These are phyloP conservation scores for Epinephelus cyanopodus DNA, from an alignment of 2,113 vertebrate genomes.

Conservation along the genomic window DNA sequence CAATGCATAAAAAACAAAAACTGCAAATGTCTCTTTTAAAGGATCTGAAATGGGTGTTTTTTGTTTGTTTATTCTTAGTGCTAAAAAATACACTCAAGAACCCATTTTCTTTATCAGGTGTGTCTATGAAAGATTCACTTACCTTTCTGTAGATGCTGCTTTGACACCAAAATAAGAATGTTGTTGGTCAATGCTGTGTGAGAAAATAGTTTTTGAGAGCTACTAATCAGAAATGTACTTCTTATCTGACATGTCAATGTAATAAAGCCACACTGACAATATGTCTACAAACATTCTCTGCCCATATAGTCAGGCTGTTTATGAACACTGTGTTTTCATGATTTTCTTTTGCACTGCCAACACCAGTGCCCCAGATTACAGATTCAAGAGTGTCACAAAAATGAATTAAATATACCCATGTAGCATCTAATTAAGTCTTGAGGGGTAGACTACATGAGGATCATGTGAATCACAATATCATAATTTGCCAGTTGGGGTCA, in stretches of 20 bases:
- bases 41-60: too few species aligned
- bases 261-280: neutral
- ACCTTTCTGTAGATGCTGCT: neutral
- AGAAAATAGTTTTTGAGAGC: neutral
- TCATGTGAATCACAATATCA: neutral
- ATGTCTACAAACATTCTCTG: neutral
- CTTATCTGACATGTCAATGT: neutral
- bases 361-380: neutral
- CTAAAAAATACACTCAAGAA: too few species aligned
- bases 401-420: neutral
- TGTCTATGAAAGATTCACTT: neutral
- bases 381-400: neutral
- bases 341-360: neutral
- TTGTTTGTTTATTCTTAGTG: too few species aligned
- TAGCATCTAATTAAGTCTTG: neutral
- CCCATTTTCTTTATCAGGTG: neutral
- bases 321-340: neutral
- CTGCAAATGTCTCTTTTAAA: too few species aligned
- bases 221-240: neutral
- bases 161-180: neutral
- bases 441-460: neutral
- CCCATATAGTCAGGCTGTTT: neutral
- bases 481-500: conserved; percentile 40
- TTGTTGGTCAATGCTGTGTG: neutral
- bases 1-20: too few species aligned